These are phyloP conservation scores for Automeris io DNA, from an alignment of 2,888 invertebrate genomes.

Conservation along the genomic window DNA sequence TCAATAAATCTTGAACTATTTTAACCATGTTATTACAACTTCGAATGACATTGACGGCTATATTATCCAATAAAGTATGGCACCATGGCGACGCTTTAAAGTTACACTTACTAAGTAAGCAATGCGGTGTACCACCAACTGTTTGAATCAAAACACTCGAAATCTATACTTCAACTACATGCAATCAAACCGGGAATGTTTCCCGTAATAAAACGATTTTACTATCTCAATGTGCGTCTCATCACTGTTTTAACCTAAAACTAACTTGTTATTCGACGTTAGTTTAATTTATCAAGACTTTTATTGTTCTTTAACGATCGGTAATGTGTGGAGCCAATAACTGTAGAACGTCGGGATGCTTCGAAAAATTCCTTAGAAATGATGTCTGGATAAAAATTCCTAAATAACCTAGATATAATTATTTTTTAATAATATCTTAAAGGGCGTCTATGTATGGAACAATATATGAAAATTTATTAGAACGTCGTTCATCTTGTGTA, in stretches of 20 bases:
- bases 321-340: constrained; percentile 20
- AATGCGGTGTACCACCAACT: constrained; percentile 5
- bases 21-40: too few species aligned
- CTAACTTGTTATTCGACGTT: constrained; percentile 56
- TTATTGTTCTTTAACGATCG: constrained; percentile 56
- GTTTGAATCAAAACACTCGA: constrained; percentile 6
- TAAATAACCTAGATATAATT: neutral
- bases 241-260: constrained; percentile 49
- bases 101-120: constrained; percentile 4
- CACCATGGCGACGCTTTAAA: neutral
- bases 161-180: constrained; percentile 17
- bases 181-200: constrained; percentile 51
- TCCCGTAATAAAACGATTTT: constrained; percentile 58
- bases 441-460: too few species aligned
- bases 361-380: neutral
- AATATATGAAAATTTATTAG: too few species aligned
- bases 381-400: neutral
- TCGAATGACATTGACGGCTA: neutral
- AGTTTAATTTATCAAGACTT: constrained; percentile 61
- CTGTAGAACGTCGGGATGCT: neutral
- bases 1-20: too few species aligned
- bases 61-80: neutral
- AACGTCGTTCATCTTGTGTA: too few species aligned
- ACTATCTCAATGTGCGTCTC: constrained; percentile 59
- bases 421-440: neutral